phyloP scores from a whole-genome alignment of 2,888 invertebrate species.

The Spilosoma lubricipeda region DNA sequence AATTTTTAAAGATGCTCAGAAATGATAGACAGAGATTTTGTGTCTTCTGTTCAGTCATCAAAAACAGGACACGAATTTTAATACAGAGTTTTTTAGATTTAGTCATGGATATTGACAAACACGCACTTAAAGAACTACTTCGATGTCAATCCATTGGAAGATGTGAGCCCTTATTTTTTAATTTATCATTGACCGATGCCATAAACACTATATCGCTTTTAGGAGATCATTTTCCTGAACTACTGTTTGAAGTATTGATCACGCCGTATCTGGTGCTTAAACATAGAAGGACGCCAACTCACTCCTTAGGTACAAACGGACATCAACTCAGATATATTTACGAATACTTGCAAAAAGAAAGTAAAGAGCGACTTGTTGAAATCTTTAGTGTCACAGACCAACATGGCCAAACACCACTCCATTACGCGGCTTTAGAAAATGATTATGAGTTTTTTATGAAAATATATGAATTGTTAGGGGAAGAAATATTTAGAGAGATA shows the following conservation, averaged over 20 bases:
- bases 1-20: background rate
- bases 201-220: background rate
- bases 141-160: background rate
- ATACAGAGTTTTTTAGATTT: background rate
- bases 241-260: background rate
- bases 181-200: background rate
- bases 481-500: background rate
- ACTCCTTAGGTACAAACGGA: background rate
- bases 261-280: background rate
- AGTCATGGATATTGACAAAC: background rate
- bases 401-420: background rate
- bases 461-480: background rate
- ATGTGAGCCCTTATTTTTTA: background rate
- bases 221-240: background rate
- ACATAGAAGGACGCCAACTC: background rate
- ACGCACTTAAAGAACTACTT: background rate
- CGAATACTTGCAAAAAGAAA: background rate
- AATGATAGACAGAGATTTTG: background rate
- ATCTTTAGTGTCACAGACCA: background rate
- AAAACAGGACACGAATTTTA: background rate
- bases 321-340: background rate
- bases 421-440: conserved; percentile 6
- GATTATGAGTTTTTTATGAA: background rate
- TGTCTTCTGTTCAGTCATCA: background rate
- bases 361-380: background rate